Base-by-base conservation (phyloP, 2,797 vertebrate species). In the Siniperca undulata region DNA sequence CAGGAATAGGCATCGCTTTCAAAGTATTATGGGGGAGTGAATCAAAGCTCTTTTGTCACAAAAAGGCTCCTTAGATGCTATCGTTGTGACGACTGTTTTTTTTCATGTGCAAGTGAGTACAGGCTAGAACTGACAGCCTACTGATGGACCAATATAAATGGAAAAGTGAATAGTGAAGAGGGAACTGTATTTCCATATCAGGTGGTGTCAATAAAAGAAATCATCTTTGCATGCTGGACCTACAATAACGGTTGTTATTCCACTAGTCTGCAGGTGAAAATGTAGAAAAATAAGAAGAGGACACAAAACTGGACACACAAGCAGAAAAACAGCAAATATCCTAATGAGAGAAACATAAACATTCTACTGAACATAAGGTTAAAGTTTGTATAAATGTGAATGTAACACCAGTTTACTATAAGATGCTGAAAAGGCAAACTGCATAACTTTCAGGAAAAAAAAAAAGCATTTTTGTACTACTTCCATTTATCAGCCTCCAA, bases 1-100 rank as follows among this genome's bases (percentile, higher is more conserved):
- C 85, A 93, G 89, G 85, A 94, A 92, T 89, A 93, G 89, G 85
- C 87, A 85, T 92, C 77, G 48, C 74, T 92, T 91, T 92, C 89
- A 92, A 94, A 94, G 83, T 79, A 82, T 84, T 81, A 86, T 80
- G 64, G 74, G 77, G 77, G 74, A 88, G 66, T 52, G 88, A 92
- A 93, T 88, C 88, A 94, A 93, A 92, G 87, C 87, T 78, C 61
- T 80, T 80, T 90, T 85, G 82, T 86, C 81, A 81, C 71, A 84
- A 84, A 86, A 88, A 85, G 79, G 48, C 78, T 84, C 67, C 76
- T 90, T 56, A 86, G 91, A 92, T 91, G 85, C 72, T 71, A 85
- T 89, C 82, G 30, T 24, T 65, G 65, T 73, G 81, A 83, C 68
- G 61, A 65, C 78, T 74, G 46, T 77, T 73, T 40, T 48, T 12